Conservation (phyloP, 2,888 invertebrate genomes). For the Stenodema calcarata region DNA sequence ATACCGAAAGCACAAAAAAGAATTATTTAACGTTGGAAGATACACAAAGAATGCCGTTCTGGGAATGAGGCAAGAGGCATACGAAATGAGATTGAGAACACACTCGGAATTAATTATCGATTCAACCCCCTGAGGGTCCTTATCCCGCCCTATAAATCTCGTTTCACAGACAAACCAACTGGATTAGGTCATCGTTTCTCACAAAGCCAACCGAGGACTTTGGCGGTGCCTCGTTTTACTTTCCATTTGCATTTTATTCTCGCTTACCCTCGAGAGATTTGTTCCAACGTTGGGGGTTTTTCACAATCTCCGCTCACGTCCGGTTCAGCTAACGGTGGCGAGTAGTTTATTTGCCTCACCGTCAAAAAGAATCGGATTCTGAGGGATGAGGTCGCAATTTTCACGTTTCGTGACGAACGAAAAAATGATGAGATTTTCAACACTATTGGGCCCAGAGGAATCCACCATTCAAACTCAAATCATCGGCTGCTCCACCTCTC, state of each 20-base stretch:
- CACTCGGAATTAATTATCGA: conserved; percentile 13
- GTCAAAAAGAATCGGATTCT: neutral
- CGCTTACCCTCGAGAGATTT: neutral
- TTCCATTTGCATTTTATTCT: conserved; percentile 6
- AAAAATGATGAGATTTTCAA: neutral
- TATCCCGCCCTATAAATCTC: neutral
- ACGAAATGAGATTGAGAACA: conserved; percentile 5
- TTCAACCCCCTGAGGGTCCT: neutral
- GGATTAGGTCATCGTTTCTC: conserved; percentile 1
- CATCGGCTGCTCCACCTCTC: too few species aligned
- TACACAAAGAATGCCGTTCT: neutral
- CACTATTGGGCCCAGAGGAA: too few species aligned
- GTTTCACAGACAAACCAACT: neutral
- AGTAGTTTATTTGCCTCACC: neutral
- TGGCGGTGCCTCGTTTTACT: neutral
- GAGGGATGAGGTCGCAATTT: neutral
- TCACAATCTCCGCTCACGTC: neutral
- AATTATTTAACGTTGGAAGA: too few species aligned
- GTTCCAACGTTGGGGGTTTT: neutral
- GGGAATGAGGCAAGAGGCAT: neutral
- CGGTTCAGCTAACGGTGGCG: neutral
- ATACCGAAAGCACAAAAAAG: too few species aligned
- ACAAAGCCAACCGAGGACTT: neutral
- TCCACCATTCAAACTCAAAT: too few species aligned
- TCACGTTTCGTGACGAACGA: neutral